A percentile compares a stretch with the other conserved stretches of the same genome.
phyloP scores from a whole-genome alignment of 92 coral and sea anemone species.

The Phenganax stokvisi region DNA sequence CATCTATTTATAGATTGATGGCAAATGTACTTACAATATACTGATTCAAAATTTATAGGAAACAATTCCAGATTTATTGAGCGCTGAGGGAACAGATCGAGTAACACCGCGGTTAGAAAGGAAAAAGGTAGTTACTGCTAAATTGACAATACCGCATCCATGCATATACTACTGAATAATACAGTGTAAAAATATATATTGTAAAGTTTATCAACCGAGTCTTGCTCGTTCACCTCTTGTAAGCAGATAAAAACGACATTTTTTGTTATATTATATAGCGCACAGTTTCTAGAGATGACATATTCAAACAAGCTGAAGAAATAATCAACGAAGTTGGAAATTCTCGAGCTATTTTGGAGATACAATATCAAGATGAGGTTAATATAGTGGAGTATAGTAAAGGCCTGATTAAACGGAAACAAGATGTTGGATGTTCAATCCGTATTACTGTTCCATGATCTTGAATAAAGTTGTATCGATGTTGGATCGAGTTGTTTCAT shows the following conservation, averaged over 20 bases:
- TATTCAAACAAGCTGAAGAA: constrained; percentile 83
- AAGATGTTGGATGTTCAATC: too few species aligned
- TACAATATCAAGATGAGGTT: constrained; percentile 97
- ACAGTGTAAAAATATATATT: not conserved
- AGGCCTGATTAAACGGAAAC: too few species aligned
- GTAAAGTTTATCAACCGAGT: too few species aligned
- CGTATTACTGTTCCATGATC: too few species aligned
- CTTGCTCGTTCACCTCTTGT: too few species aligned
- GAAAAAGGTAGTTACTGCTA: constrained; percentile 60
- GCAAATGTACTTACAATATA: too few species aligned
- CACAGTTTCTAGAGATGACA: constrained; percentile 78
- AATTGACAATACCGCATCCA: too few species aligned
- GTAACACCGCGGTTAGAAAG: constrained; percentile 95
- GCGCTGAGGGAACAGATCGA: constrained; percentile 94
- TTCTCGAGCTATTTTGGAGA: constrained; percentile 89
- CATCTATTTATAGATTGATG: too few species aligned
- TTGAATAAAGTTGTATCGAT: too few species aligned
- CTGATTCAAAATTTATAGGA: constrained; percentile 53
- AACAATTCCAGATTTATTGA: constrained; percentile 87
- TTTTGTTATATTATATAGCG: constrained; percentile 47
- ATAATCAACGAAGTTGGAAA: constrained; percentile 90
- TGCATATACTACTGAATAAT: not conserved
- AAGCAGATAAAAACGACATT: not conserved
- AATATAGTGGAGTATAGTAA: not conserved
- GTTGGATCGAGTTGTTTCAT: too few species aligned